These are phyloP conservation scores for Noctua fimbriata DNA, from an alignment of 2,888 invertebrate species.

Conservation along the genomic window DNA sequence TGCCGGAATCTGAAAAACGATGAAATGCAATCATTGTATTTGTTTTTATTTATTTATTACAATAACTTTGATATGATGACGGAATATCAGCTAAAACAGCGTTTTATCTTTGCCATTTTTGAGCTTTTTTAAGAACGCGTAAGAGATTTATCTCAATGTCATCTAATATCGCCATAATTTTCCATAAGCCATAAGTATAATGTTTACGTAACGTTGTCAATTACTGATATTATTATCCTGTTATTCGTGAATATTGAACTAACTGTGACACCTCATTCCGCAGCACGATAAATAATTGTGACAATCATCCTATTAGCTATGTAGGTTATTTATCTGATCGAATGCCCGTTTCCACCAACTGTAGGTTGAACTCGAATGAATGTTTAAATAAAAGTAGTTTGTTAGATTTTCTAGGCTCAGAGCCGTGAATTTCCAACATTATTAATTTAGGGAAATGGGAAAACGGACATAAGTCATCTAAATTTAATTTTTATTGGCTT, in stretches of 20 bases:
- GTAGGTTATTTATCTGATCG: neutral
- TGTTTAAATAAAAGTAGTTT: neutral
- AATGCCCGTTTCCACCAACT: neutral
- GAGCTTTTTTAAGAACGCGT: neutral
- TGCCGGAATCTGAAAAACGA: constrained; percentile 81
- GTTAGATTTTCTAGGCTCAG: neutral
- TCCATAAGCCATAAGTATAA: neutral
- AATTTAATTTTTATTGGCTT: neutral
- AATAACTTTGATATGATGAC: neutral
- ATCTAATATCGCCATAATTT: neutral
- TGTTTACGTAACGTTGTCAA: neutral
- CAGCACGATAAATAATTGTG: neutral
- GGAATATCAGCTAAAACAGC: neutral
- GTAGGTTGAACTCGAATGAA: neutral
- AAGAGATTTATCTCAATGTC: constrained; percentile 1
- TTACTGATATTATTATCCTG: neutral
- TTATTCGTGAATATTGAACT: neutral
- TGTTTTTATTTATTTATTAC: neutral
- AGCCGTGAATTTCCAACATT: neutral
- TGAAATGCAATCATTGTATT: neutral
- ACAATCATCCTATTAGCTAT: neutral
- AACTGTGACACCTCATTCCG: neutral
- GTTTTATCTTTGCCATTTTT: neutral
- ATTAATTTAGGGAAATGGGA: neutral
- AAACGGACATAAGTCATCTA: neutral